These are phyloP conservation scores for Struthio camelus DNA, from an alignment of 2,113 vertebrate species.

Conservation along the genomic window DNA sequence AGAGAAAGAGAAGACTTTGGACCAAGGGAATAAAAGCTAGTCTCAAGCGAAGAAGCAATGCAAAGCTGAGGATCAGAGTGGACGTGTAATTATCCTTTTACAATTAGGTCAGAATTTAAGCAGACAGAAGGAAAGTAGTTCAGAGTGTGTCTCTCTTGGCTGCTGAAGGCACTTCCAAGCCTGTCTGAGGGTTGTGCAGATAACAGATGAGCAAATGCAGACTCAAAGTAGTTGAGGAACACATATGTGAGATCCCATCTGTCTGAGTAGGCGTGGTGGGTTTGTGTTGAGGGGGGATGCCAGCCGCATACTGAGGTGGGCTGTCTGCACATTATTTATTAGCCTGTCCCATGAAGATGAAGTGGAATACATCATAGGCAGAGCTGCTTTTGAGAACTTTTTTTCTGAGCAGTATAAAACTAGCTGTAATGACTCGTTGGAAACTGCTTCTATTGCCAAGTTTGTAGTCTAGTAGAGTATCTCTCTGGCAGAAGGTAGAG, in stretches of 20 bases:
- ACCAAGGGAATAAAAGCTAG: neutral
- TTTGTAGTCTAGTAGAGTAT: neutral
- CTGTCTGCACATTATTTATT: neutral
- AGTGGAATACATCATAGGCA: neutral
- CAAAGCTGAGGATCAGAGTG: neutral
- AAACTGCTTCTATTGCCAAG: neutral
- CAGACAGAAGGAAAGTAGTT: neutral
- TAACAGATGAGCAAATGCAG: neutral
- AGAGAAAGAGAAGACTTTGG: neutral
- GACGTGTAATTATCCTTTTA: neutral
- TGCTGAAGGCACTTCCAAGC: neutral
- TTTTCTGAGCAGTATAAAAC: neutral
- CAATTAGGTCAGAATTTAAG: neutral
- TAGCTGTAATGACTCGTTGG: neutral
- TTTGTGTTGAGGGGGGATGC: neutral
- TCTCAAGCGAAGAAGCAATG: neutral
- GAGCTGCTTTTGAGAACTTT: neutral
- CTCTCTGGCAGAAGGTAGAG: neutral
- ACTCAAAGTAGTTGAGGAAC: neutral
- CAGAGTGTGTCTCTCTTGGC: neutral
- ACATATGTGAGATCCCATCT: neutral
- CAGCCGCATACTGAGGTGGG: neutral
- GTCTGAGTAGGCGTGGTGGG: neutral
- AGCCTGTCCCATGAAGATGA: neutral
- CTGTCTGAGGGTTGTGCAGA: neutral